Percentiles rank a stretch among this genome's conserved stretches.
Evolutionary conservation across 2,888 invertebrate genomes (phyloP).

Genomic region (Dysmachus trigonus): DNA sequence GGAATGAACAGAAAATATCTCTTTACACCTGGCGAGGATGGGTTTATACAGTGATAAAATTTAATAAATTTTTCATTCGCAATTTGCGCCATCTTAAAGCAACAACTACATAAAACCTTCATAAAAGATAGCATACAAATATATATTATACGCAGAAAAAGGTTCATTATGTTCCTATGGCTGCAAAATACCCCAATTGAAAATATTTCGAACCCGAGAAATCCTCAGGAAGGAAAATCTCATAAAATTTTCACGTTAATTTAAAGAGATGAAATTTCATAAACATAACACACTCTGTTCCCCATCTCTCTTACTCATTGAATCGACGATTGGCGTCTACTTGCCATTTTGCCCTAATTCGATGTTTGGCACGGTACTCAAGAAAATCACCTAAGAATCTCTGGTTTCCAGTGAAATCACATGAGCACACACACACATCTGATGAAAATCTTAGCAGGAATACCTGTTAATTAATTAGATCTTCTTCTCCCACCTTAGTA

Average conservation of each 20-base stretch:
- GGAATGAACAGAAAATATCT: not conserved
- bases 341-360: constrained; percentile 4
- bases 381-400: not conserved
- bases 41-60: not conserved
- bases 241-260: not conserved
- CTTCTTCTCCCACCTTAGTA: not conserved
- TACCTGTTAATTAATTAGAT: not conserved
- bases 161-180: not conserved
- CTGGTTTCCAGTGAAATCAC: not conserved
- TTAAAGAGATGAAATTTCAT: not conserved
- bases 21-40: not conserved
- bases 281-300: not conserved
- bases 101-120: not conserved
- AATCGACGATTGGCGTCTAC: not conserved
- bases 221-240: not conserved
- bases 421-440: not conserved
- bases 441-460: not conserved
- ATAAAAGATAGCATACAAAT: no score
- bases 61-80: not conserved
- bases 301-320: not conserved
- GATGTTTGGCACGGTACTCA: not conserved
- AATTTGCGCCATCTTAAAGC: not conserved
- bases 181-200: not conserved
- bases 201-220: not conserved
- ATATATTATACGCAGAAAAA: not conserved